A percentile compares a stretch with the other conserved stretches of the same genome.
Conservation (phyloP, 2,797 vertebrate genomes). For the Apogon talboti region DNA sequence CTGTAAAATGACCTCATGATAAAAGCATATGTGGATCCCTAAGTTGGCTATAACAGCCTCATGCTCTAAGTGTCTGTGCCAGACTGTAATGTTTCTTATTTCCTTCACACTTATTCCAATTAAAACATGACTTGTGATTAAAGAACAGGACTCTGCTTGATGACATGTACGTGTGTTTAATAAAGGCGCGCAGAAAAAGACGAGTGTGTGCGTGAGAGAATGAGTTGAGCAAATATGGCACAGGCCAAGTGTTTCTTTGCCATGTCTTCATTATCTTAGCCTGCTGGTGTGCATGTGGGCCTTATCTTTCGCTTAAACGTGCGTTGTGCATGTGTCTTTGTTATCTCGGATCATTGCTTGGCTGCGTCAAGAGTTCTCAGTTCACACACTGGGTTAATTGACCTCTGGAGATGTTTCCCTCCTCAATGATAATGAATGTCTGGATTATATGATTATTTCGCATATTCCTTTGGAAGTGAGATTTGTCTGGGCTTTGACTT, state of each 20-base stretch:
- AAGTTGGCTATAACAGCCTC: conserved; percentile 45
- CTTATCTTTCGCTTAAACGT: conserved; percentile 12
- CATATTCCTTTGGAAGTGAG: conserved; percentile 41
- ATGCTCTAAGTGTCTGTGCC: conserved; percentile 35
- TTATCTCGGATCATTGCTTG: conserved; percentile 50
- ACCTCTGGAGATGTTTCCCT: conserved; percentile 62
- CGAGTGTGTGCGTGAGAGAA: conserved; percentile 4
- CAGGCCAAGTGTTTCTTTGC: conserved; percentile 8
- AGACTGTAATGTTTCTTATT: conserved; percentile 50
- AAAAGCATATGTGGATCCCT: conserved; percentile 53
- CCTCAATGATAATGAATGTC: conserved; percentile 55
- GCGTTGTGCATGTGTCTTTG: conserved; percentile 17
- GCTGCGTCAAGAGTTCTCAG: conserved; percentile 26
- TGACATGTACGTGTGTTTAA: conserved; percentile 30
- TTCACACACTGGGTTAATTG: conserved; percentile 70
- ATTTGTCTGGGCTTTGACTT: conserved; percentile 35
- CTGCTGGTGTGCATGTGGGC: conserved; percentile 1
- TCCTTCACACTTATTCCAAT: conserved; percentile 67
- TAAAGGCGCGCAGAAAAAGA: background rate
- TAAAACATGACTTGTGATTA: conserved; percentile 69
- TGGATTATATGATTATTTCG: conserved; percentile 58
- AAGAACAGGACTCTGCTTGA: conserved; percentile 52
- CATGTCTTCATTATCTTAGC: conserved; percentile 25
- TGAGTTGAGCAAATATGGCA: background rate
- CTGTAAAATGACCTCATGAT: conserved; percentile 46